Conservation (phyloP, 2,113 vertebrate genomes). For the Syngnathus typhle region DNA sequence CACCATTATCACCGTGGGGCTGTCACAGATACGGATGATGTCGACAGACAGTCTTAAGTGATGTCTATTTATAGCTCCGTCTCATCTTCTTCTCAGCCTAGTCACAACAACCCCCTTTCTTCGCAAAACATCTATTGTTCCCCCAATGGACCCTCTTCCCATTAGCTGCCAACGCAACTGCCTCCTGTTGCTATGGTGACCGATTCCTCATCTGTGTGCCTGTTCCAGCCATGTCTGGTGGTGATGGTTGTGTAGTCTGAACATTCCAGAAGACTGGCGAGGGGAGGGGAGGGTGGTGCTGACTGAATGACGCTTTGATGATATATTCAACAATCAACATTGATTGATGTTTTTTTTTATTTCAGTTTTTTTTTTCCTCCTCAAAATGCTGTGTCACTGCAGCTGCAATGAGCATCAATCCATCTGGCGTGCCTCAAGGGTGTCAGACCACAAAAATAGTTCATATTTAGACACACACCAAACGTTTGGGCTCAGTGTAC, state of each 20-base stretch:
- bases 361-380: neutral
- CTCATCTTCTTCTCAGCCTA: constrained; percentile 16
- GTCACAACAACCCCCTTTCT: constrained; percentile 42
- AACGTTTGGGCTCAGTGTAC: neutral
- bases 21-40: constrained; percentile 2
- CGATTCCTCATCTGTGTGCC: constrained; percentile 48
- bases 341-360: too few species aligned
- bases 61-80: constrained; percentile 56
- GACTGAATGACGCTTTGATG: neutral
- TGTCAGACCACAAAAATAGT: neutral
- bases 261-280: constrained; percentile 3
- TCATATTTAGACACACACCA: neutral
- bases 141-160: constrained; percentile 42
- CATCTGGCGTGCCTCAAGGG: too few species aligned
- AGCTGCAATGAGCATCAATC: too few species aligned
- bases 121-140: constrained; percentile 49
- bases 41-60: constrained; percentile 18
- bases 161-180: constrained; percentile 75
- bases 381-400: neutral
- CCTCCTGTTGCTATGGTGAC: constrained; percentile 68
- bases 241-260: constrained; percentile 16
- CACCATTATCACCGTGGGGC: neutral
- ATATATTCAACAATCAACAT: neutral
- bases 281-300: neutral
- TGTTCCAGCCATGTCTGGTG: constrained; percentile 37